phyloP scores from a whole-genome alignment of 2,888 invertebrate species.

The Drosophila rellima region DNA sequence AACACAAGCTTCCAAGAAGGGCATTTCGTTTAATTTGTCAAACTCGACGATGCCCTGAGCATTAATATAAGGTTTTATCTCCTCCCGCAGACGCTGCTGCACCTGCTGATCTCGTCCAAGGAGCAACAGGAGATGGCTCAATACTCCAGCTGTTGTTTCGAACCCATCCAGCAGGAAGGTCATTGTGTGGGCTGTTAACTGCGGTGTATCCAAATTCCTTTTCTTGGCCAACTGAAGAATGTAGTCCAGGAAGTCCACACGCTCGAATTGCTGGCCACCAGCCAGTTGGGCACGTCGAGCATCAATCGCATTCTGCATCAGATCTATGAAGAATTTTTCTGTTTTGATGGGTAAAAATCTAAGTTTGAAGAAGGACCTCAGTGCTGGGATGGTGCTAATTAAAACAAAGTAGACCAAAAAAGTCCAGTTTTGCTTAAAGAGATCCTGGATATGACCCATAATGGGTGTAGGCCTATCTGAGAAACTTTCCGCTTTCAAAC shows the following conservation, averaged over 20 bases:
- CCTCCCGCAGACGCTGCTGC: conserved; percentile 77
- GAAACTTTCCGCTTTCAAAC: conserved; percentile 85
- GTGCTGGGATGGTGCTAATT: conserved; percentile 68
- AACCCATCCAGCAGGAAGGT: conserved; percentile 84
- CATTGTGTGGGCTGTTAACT: conserved; percentile 79
- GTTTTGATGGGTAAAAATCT: conserved; percentile 87
- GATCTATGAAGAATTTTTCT: conserved; percentile 84
- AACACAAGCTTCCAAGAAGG: conserved; percentile 83
- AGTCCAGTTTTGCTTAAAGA: conserved; percentile 74
- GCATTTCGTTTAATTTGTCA: conserved; percentile 78
- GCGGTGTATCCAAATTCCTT: conserved; percentile 59
- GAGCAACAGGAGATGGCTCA: conserved; percentile 76
- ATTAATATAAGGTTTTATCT: conserved; percentile 63
- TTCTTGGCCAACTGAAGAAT: conserved; percentile 80
- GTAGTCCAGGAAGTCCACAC: conserved; percentile 83
- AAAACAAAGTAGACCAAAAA: conserved; percentile 63
- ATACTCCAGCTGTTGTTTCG: conserved; percentile 81
- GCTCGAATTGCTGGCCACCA: conserved; percentile 57
- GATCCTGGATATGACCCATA: conserved; percentile 67
- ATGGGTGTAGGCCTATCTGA: conserved; percentile 79
- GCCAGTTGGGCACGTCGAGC: conserved; percentile 59
- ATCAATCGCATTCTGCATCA: conserved; percentile 76
- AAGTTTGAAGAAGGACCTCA: conserved; percentile 65
- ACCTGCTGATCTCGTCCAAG: conserved; percentile 69
- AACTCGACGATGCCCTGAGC: conserved; percentile 66